Evolutionary conservation across 2,888 invertebrate species (phyloP), one percentile per base, ranked within the genome.

Genomic region (Ormyrus nitidulus): DNA sequence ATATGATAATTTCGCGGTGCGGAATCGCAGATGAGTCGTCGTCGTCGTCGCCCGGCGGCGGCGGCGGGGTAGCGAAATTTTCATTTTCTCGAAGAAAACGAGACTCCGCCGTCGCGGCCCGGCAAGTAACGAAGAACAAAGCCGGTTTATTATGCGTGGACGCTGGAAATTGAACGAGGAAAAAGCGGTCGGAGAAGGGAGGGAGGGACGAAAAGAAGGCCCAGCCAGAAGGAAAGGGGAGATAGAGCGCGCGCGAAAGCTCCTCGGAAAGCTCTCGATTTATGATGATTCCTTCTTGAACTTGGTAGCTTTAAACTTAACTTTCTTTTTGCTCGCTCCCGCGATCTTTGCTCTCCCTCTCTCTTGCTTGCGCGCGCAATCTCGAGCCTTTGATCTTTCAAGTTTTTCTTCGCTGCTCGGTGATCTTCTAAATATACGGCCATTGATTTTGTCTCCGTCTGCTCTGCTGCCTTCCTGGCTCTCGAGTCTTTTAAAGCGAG

Each of bases 131-230:
- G 70, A 72, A 78, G 82, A 84, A 85, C 85, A 84, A 84, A 84
- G 85, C 77, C 81, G 81, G 76, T 84, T 85, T 85, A 85, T 86
- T 86, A 86, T 84, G 85, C 84, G 82, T 68, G 83, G 77, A 82
- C 84, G 83, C 65, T 19, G 85, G 83, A 84, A 86, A 85, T 85
- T 82, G 84, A 82, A 80, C 66, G 58, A 58, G 44, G 65, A 82
- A 81, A 83, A 83, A 73, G 82, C 82, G 81, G 83, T 64, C 65
- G 56, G n/a, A 49, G 66, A 8, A 74, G 61, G 51, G 19, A 10
- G 19, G 46, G 53, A 19, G 48, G 65, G n/a, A 0, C 54, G 58
- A 49, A 44, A 48, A 34, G 65, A 19, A 11, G 54, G 51, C 46
- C 61, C 76, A 58, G 19, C 58, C 44, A 64, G 56, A 59, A 76